phyloP scores from a whole-genome alignment of 2,888 invertebrate species.

The Galerucella pusilla region DNA sequence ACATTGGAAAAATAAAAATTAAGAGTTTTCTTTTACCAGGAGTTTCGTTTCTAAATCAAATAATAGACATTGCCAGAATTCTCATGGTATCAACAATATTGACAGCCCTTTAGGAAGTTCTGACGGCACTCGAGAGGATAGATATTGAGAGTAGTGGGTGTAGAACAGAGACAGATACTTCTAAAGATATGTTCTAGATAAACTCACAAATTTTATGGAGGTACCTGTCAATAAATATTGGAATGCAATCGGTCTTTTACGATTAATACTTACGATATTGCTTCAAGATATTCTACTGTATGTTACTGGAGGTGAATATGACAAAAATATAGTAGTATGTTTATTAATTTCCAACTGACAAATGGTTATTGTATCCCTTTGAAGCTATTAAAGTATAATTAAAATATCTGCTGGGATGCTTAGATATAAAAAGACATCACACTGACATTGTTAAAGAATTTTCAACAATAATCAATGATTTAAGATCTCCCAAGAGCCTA shows the following conservation, averaged over 20 bases:
- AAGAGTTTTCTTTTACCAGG: neutral
- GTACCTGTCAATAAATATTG: slow-evolving; percentile 10
- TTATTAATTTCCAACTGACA: no score
- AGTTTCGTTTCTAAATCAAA: neutral
- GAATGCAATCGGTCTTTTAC: slow-evolving; percentile 3
- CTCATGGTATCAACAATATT: neutral
- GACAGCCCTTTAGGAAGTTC: neutral
- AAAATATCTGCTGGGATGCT: no score
- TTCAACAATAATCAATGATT: no score
- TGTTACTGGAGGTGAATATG: neutral
- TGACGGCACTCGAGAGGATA: neutral
- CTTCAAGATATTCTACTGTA: neutral
- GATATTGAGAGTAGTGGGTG: neutral
- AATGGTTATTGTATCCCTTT: no score
- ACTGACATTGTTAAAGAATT: no score
- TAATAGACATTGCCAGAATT: neutral
- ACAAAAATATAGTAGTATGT: no score
- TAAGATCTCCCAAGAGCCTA: no score
- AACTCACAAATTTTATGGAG: slow-evolving; percentile 22
- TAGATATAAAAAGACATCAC: no score
- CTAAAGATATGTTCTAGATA: neutral
- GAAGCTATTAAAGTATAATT: no score
- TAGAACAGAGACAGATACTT: slow-evolving; percentile 1
- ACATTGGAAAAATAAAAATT: neutral
- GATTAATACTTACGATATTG: neutral